A percentile compares a stretch with the other conserved stretches of the same genome.
phyloP scores from a whole-genome alignment of 2,888 invertebrate species.

The Apamea anceps region DNA sequence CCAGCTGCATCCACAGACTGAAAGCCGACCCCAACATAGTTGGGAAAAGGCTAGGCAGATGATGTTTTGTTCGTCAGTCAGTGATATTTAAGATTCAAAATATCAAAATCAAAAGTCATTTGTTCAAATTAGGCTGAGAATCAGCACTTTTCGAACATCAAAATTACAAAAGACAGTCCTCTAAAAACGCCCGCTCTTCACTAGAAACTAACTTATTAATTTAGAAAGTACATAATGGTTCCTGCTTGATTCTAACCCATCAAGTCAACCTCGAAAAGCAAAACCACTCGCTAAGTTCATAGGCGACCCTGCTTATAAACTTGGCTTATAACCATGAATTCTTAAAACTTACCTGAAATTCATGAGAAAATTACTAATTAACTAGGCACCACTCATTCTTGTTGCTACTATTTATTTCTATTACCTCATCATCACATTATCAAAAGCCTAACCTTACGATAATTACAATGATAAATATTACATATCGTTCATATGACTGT shows the following conservation, averaged over 20 bases:
- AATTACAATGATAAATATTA: constrained; percentile 34
- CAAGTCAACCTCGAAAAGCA: not conserved
- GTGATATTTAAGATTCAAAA: not conserved
- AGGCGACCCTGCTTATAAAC: no score
- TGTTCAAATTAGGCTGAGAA: no score
- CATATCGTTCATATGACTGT: constrained; percentile 25
- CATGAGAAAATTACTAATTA: not conserved
- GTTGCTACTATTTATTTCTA: constrained; percentile 22
- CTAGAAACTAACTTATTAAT: not conserved
- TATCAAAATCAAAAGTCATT: no score
- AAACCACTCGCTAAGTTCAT: not conserved
- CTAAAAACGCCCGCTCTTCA: no score
- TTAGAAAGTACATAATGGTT: not conserved
- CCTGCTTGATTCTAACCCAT: not conserved
- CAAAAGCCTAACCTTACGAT: constrained; percentile 19
- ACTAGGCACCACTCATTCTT: not conserved
- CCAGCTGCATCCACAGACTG: no score
- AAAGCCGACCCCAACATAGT: no score
- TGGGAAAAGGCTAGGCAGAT: no score
- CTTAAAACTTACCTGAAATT: not conserved
- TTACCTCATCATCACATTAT: constrained; percentile 23
- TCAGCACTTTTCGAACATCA: no score
- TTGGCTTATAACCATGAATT: not conserved
- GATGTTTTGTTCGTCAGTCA: not conserved
- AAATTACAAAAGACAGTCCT: no score